Percentiles rank a stretch among this genome's conserved stretches.
Conservation (phyloP, 2,797 vertebrate species). For the Phalanger gymnotis region DNA sequence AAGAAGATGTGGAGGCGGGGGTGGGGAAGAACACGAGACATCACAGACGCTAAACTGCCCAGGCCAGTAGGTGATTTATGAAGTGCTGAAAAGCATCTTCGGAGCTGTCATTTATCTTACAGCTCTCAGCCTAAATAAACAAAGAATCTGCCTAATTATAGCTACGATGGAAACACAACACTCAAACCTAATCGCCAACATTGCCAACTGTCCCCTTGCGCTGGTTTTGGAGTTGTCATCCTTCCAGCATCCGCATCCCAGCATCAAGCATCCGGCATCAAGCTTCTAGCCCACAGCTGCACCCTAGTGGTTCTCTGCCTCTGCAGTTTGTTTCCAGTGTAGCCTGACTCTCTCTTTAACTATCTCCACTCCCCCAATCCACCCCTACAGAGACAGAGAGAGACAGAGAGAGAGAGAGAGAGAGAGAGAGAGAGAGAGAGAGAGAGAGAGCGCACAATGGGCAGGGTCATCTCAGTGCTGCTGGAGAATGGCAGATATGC, state of each 20-base stretch:
- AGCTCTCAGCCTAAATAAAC: conserved; percentile 91
- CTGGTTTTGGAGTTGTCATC: background rate
- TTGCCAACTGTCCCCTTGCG: conserved; percentile 37
- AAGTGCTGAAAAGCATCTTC: conserved; percentile 90
- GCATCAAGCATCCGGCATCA: rapidly evolving
- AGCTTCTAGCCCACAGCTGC: conserved; percentile 76
- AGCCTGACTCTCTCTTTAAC: rapidly evolving
- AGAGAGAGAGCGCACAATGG: no score
- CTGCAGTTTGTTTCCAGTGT: background rate
- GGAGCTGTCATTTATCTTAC: conserved; percentile 89
- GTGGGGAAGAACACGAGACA: conserved; percentile 66
- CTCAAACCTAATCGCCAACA: conserved; percentile 72
- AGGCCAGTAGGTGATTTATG: conserved; percentile 87
- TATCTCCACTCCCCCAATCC: background rate
- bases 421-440: no score
- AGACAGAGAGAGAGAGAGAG: no score
- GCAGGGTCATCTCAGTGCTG: conserved; percentile 28
- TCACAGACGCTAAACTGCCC: conserved; percentile 81
- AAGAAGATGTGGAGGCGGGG: conserved; percentile 1
- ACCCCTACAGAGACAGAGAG: no score
- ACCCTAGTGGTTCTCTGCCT: conserved; percentile 74
- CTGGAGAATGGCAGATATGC: conserved; percentile 35
- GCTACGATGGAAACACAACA: conserved; percentile 88
- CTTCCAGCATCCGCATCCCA: background rate
- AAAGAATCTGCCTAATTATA: conserved; percentile 87